Evolutionary conservation across 2,888 invertebrate species (phyloP), one percentile per base, ranked within the genome.

Genomic region (Cistogaster globosa): DNA sequence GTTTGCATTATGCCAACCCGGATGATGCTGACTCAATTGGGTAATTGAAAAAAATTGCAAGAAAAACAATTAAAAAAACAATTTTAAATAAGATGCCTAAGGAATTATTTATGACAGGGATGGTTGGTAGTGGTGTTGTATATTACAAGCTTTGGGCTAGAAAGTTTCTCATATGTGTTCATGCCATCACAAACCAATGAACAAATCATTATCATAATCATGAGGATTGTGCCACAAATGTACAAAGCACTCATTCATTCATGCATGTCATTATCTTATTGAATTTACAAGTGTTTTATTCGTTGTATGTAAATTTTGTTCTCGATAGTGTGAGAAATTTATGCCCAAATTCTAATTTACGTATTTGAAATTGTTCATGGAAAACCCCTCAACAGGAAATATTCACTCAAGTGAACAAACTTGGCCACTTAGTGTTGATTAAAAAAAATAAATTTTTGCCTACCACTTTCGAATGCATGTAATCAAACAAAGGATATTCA

Each of bases 111-210:
- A 48, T 22, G 53, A 63, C 1, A 14, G 16, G 51, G 20, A 22
- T 22, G 36, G n/a, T n/a, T n/a, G n/a, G n/a, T n/a, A n/a, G n/a
- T 26, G n/a, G 9, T 3, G 18, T n/a, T 45, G 14, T 18, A n/a
- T 22, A 22, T 18, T 45, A 11, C 16, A 63, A 26, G 58, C 38
- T 65, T 38, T 55, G 72, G 45, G 68, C 26, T 38, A 38, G 18
- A 72, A 48, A 72, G 51, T 38, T 72, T 32, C 32, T 36, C 72
- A 48, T 48, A 48, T 60, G 71, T 72, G 42, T 77, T 84, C 62
- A 72, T 81, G 76, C 62, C 80, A 80, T 84, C 53, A 72, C 63
- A 76, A 51, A 57, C 71, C 78, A 58, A 60, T 84, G 76, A 84
- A 65, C 69, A 72, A 65, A 72, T 80, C 55, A 76, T 71, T 60